Conservation (phyloP, 2,797 vertebrate species). For the Sebastiscus tertius region DNA sequence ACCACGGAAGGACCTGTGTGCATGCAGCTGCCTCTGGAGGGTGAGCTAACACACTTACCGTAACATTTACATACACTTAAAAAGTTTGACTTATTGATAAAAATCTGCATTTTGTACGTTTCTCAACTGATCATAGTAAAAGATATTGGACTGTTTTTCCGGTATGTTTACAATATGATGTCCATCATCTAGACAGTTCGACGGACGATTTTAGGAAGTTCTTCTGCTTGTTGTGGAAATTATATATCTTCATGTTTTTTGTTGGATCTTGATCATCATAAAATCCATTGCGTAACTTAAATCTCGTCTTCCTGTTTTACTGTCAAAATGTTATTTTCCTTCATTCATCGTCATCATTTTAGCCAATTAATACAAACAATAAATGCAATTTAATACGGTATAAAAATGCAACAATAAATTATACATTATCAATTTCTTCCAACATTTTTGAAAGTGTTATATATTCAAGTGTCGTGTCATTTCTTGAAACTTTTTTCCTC, state of each 20-base stretch:
- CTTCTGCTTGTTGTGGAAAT: not conserved
- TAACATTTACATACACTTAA: not conserved
- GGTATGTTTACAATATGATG: not conserved
- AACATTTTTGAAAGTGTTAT: not conserved
- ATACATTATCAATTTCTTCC: not conserved
- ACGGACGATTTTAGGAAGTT: not conserved
- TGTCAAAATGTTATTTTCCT: not conserved
- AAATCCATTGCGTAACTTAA: not conserved
- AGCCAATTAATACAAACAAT: not conserved
- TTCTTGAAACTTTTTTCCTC: not conserved
- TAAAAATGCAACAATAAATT: not conserved
- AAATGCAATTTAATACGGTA: not conserved
- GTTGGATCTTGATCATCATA: not conserved
- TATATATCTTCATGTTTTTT: not conserved
- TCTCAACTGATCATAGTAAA: not conserved
- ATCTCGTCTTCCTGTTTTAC: not conserved
- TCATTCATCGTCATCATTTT: not conserved
- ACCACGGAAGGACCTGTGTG: constrained; percentile 93
- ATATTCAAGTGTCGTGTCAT: not conserved
- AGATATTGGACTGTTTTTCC: not conserved
- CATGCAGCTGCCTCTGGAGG: constrained; percentile 97
- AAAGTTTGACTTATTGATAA: not conserved
- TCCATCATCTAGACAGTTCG: not conserved
- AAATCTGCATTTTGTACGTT: not conserved
- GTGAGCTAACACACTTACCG: constrained; percentile 66